phyloP scores from a whole-genome alignment of 2,797 vertebrate species.

The Gobionotothen gibberifrons region DNA sequence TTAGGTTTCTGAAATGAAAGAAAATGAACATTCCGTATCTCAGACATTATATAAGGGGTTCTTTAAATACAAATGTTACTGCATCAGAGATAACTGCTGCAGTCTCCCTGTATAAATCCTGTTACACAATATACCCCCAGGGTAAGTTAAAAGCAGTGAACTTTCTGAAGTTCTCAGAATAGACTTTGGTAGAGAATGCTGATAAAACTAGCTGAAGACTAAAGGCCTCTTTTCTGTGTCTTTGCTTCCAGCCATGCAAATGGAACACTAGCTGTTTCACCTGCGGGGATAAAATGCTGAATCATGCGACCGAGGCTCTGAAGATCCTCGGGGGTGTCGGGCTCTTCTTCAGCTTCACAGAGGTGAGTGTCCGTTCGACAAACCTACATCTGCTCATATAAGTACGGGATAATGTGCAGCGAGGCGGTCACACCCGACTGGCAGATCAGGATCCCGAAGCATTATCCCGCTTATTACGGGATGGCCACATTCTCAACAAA shows the following conservation, averaged over 20 bases:
- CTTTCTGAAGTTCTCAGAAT: slow-evolving; percentile 39
- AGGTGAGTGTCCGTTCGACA: slow-evolving; percentile 78
- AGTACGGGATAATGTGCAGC: too few species aligned
- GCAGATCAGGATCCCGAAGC: too few species aligned
- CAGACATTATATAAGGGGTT: not conserved
- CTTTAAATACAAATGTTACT: not conserved
- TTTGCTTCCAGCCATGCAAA: slow-evolving; percentile 80
- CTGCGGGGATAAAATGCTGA: slow-evolving; percentile 89
- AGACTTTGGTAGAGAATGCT: slow-evolving; percentile 30
- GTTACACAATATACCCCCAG: slow-evolving; percentile 19
- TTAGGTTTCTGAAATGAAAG: not conserved
- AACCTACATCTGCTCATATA: not conserved
- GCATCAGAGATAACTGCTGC: not conserved
- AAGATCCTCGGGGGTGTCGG: slow-evolving; percentile 94
- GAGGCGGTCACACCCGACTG: too few species aligned
- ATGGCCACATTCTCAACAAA: too few species aligned
- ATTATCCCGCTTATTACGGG: too few species aligned
- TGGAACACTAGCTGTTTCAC: slow-evolving; percentile 56
- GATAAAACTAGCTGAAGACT: slow-evolving; percentile 18
- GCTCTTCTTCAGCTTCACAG: slow-evolving; percentile 96
- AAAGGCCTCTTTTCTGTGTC: slow-evolving; percentile 19
- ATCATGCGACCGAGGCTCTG: slow-evolving; percentile 90
- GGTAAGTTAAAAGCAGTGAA: slow-evolving; percentile 27
- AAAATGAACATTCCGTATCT: not conserved
- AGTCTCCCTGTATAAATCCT: not conserved